Evolutionary conservation across 1,140 invertebrate genomes (phyloP), one percentile per base, ranked within the genome.

Genomic region (Ceratina calcarata): DNA sequence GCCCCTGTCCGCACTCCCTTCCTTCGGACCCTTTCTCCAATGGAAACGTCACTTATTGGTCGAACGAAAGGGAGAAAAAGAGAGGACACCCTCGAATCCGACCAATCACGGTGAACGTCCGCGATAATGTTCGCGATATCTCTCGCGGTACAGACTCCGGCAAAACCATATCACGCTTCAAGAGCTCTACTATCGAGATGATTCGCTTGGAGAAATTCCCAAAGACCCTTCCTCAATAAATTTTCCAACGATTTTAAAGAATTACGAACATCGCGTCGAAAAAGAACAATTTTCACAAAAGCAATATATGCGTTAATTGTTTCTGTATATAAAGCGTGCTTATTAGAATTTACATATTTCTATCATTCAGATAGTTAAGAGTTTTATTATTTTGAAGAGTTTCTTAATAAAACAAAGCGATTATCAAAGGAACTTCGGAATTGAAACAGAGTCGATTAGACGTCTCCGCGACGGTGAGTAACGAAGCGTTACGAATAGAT

Each of bases 1-100:
- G 70, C 20, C 49, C 70, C 61, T 65, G 57, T 71, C 73, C 64
- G 61, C 22, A 51, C 71, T 72, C 83, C 78, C 81, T 79, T 71
- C 80, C 80, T 80, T 74, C 82, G 78, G 88, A 89, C 89, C 87
- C 89, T 88, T 85, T 86, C 85, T 83, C 84, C 82, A 79, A 88
- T 89, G 88, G 85, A 90, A 91, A 91, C 89, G 89, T 91, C 90
- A 91, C 87, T 91, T 91, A 91, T 90, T 91, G 88, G 82, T 88
- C 84, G 83, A 87, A 82, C 75, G 78, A 72, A 75, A 81, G 78
- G 78, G 75, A 78, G 71, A 86, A 86, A 86, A 86, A 86, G 81
- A 82, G 81, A 83, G 81, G 81, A 83, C 61, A 86, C 78, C 78
- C 81, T 68, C 81, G 78, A 83, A 86, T 83, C 84, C 85, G 74